Conservation (phyloP, 2,797 vertebrate species). For the Sebastes miniatus region DNA sequence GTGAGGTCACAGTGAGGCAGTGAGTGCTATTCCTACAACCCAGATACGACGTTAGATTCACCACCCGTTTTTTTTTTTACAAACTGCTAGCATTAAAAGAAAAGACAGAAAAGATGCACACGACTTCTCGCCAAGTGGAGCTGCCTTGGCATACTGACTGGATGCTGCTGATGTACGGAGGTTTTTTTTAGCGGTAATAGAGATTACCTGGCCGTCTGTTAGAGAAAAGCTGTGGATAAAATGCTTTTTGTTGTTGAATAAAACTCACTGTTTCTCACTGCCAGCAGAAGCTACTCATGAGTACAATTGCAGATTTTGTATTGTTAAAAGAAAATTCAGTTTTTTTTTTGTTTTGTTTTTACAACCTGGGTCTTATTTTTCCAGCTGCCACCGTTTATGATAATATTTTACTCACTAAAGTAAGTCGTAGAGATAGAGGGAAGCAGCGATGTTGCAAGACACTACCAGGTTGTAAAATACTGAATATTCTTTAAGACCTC, state of each 20-base stretch:
- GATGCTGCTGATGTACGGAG: slow-evolving; percentile 52
- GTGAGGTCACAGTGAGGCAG: slow-evolving; percentile 80
- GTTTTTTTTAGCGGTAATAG: slow-evolving; percentile 30
- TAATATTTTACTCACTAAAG: slow-evolving; percentile 47
- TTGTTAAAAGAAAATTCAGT: slow-evolving; percentile 59
- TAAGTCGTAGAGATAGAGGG: slow-evolving; percentile 38
- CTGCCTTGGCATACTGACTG: slow-evolving; percentile 29
- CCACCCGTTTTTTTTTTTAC: slow-evolving; percentile 40
- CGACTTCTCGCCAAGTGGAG: slow-evolving; percentile 41
- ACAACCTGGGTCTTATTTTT: slow-evolving; percentile 55
- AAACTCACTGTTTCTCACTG: slow-evolving; percentile 76
- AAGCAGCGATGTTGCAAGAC: slow-evolving; percentile 47
- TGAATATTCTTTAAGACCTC: slow-evolving; percentile 61
- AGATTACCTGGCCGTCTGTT: slow-evolving; percentile 39
- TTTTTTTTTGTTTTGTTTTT: not conserved
- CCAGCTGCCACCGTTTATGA: slow-evolving; percentile 39
- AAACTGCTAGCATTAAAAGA: slow-evolving; percentile 33
- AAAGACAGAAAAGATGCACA: slow-evolving; percentile 22
- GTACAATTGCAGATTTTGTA: slow-evolving; percentile 79
- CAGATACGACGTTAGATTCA: slow-evolving; percentile 39
- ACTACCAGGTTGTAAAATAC: slow-evolving; percentile 57
- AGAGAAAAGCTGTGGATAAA: slow-evolving; percentile 46
- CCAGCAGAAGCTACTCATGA: slow-evolving; percentile 71
- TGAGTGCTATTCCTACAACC: slow-evolving; percentile 80
- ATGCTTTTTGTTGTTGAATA: slow-evolving; percentile 67